Conservation (phyloP, 2,888 invertebrate genomes). For the Melieria omissa region DNA sequence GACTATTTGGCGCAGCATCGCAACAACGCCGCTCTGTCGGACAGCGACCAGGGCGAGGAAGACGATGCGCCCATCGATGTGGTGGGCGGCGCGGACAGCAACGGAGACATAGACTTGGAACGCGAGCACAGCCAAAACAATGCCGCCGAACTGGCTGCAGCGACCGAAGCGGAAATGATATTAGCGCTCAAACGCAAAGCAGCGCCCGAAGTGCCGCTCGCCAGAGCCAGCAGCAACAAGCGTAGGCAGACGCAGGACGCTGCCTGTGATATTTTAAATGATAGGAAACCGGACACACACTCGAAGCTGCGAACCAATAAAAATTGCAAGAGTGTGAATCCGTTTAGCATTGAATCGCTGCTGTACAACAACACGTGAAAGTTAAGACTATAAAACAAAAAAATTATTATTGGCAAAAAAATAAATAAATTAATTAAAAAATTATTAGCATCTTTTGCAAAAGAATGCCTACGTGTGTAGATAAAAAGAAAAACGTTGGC, state of each 20-base stretch:
- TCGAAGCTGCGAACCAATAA: conserved; percentile 66
- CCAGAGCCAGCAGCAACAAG: conserved; percentile 58
- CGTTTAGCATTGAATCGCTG: conserved; percentile 88
- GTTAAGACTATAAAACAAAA: neutral
- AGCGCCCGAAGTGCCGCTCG: conserved; percentile 22
- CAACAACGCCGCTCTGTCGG: conserved; percentile 14
- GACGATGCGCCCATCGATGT: conserved; percentile 82
- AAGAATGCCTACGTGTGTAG: too few relatives aligned
- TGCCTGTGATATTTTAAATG: conserved; percentile 64
- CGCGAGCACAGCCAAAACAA: conserved; percentile 58
- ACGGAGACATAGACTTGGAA: conserved; percentile 53
- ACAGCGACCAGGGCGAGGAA: conserved; percentile 67
- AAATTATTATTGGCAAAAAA: too few relatives aligned
- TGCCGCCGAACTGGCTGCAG: conserved; percentile 47
- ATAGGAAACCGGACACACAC: conserved; percentile 55
- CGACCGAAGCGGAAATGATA: conserved; percentile 36
- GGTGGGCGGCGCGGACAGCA: conserved; percentile 79
- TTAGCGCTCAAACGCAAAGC: conserved; percentile 40
- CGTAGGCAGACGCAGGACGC: conserved; percentile 65
- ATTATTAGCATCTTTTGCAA: too few relatives aligned
- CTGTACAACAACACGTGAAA: conserved; percentile 68
- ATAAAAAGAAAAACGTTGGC: too few relatives aligned
- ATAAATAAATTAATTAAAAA: too few relatives aligned
- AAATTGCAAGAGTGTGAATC: conserved; percentile 68
- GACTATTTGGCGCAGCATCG: conserved; percentile 83